phyloP scores from a whole-genome alignment of 2,113 vertebrate genomes.

The Isichthys henryi region DNA sequence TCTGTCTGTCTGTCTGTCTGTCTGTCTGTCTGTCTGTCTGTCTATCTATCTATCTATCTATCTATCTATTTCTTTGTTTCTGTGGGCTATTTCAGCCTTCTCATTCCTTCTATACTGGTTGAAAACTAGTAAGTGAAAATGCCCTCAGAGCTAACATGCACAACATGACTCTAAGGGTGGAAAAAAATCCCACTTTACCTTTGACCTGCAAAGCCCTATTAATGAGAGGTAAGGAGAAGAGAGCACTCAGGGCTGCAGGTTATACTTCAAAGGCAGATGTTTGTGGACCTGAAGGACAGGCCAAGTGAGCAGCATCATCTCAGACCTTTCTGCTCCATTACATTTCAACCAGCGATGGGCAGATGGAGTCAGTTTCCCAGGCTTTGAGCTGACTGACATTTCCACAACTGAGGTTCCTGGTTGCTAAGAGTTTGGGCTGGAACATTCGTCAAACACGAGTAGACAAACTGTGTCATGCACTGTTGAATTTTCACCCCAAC shows the following conservation, averaged over 20 bases:
- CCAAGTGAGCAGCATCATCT: not conserved
- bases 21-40: no score
- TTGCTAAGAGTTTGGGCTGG: not conserved
- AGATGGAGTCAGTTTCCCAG: not conserved
- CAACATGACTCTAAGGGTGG: not conserved
- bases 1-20: no score
- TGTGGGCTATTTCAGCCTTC: not conserved
- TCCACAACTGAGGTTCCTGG: not conserved
- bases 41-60: no score
- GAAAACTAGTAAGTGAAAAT: not conserved
- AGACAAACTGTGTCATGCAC: not conserved
- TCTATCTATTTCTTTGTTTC: not conserved
- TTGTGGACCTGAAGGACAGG: not conserved
- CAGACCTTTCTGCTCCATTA: not conserved
- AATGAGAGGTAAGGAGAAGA: not conserved
- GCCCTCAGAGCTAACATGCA: not conserved
- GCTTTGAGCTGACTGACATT: not conserved
- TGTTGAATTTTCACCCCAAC: constrained; percentile 1
- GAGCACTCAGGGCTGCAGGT: not conserved
- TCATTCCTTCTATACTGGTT: not conserved
- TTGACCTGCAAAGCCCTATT: not conserved
- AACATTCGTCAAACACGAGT: not conserved
- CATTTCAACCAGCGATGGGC: not conserved
- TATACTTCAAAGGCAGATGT: not conserved
- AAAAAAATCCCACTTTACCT: not conserved